These are phyloP conservation scores for Sebastiscus tertius DNA, from an alignment of 2,797 vertebrate genomes.

Conservation along the genomic window DNA sequence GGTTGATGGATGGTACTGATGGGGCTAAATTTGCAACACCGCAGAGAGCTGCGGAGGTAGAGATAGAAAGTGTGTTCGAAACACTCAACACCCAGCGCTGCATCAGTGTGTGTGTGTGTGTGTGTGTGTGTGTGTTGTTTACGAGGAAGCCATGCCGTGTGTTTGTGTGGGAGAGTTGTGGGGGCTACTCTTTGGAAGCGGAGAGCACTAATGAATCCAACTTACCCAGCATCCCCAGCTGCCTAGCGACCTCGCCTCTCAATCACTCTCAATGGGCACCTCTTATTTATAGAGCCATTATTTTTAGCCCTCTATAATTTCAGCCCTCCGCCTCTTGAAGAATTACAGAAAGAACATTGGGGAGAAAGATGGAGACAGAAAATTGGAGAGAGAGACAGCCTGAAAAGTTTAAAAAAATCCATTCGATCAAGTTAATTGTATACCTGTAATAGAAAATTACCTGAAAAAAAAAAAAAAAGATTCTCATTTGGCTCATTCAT, in stretches of 20 bases:
- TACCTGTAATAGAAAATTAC: too few species aligned
- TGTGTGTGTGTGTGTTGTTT: neutral
- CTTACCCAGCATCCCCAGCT: conserved; percentile 66
- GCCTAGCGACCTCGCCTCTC: conserved; percentile 68
- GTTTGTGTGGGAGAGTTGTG: conserved; percentile 42
- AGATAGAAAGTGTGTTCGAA: conserved; percentile 13
- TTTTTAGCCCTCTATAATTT: conserved; percentile 79
- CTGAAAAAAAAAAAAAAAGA: neutral
- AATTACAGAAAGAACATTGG: conserved; percentile 53
- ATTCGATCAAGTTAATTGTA: neutral
- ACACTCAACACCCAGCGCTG: neutral
- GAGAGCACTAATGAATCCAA: conserved; percentile 65
- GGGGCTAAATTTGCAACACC: conserved; percentile 42
- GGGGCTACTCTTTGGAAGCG: conserved; percentile 49
- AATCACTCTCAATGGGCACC: conserved; percentile 76
- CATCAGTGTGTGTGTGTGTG: conserved; percentile 1
- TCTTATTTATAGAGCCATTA: conserved; percentile 80
- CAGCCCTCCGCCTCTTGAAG: conserved; percentile 59
- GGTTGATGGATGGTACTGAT: conserved; percentile 59
- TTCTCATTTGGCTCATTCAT: neutral
- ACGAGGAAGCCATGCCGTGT: neutral
- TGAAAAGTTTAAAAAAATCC: conserved; percentile 1
- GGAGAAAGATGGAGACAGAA: conserved; percentile 20
- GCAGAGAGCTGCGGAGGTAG: conserved; percentile 30
- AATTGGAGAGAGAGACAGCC: neutral